Evolutionary conservation across 2,888 invertebrate species (phyloP).

Genomic region (Drosophila rubida): DNA sequence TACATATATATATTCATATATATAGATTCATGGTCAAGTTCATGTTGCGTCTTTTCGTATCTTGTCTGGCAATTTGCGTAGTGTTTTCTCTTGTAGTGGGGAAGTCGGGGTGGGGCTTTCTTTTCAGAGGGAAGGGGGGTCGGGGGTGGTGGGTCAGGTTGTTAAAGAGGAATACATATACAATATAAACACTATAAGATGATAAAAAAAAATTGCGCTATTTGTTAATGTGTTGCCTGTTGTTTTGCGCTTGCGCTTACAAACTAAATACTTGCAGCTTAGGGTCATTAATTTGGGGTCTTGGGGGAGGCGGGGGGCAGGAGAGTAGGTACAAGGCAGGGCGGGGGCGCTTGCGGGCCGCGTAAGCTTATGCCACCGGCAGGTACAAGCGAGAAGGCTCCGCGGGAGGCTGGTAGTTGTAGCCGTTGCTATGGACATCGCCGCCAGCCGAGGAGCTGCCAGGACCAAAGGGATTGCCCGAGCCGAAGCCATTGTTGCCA

Average conservation of each 20-base stretch:
- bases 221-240: slow-evolving; percentile 56
- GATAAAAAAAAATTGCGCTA: slow-evolving; percentile 69
- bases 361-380: slow-evolving; percentile 69
- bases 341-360: background rate
- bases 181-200: slow-evolving; percentile 68
- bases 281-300: slow-evolving; percentile 16
- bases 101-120: too few relatives aligned
- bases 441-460: slow-evolving; percentile 17
- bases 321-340: background rate
- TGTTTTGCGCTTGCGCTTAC: slow-evolving; percentile 54
- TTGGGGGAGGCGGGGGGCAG: background rate
- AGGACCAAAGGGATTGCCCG: slow-evolving; percentile 30
- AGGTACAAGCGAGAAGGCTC: slow-evolving; percentile 70
- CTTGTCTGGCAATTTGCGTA: slow-evolving; percentile 34
- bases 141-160: background rate
- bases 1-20: slow-evolving; percentile 69
- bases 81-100: slow-evolving; percentile 16
- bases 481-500: slow-evolving; percentile 4
- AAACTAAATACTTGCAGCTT: slow-evolving; percentile 71
- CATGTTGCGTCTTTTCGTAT: slow-evolving; percentile 37
- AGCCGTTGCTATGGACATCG: slow-evolving; percentile 54
- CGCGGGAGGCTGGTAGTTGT: slow-evolving; percentile 74
- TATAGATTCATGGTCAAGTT: slow-evolving; percentile 57
- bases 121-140: too few relatives aligned
- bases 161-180: slow-evolving; percentile 43